Evolutionary conservation across 2,797 vertebrate species (phyloP).

Genomic region (Carcharodon carcharias): DNA sequence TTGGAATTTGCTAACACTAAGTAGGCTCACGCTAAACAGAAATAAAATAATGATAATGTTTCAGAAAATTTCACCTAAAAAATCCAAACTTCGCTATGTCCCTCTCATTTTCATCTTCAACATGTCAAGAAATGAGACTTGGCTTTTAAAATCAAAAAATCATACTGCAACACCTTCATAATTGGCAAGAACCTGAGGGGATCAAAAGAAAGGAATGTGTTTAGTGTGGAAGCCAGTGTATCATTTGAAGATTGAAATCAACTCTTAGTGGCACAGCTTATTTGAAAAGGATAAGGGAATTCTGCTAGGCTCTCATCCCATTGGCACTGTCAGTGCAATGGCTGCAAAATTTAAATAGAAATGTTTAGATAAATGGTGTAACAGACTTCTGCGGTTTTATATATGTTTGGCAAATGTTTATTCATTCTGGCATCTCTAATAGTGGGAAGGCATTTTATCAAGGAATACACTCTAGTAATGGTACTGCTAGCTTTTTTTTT

Average conservation of each 20-base stretch:
- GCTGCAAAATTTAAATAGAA: too few species aligned
- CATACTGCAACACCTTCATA: background rate
- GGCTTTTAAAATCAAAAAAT: background rate
- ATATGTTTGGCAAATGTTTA: background rate
- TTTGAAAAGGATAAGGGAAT: too few species aligned
- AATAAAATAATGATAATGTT: background rate
- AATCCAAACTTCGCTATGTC: too few species aligned
- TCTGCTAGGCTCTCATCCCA: too few species aligned
- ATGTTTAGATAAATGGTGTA: too few species aligned
- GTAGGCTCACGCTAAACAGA: too few species aligned
- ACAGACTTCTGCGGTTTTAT: background rate
- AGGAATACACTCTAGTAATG: background rate
- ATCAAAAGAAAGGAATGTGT: background rate
- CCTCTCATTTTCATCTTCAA: background rate
- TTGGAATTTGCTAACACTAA: background rate
- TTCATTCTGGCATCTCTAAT: background rate
- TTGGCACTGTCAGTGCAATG: too few species aligned
- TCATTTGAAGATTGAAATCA: background rate
- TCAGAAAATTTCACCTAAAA: background rate
- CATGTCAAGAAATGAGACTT: background rate
- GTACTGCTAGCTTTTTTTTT: background rate
- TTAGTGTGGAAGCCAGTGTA: background rate
- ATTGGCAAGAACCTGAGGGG: too few species aligned
- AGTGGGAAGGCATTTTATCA: background rate
- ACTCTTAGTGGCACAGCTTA: background rate